phyloP scores from a whole-genome alignment of 2,888 invertebrate genomes.

The Drosophila tripunctata region DNA sequence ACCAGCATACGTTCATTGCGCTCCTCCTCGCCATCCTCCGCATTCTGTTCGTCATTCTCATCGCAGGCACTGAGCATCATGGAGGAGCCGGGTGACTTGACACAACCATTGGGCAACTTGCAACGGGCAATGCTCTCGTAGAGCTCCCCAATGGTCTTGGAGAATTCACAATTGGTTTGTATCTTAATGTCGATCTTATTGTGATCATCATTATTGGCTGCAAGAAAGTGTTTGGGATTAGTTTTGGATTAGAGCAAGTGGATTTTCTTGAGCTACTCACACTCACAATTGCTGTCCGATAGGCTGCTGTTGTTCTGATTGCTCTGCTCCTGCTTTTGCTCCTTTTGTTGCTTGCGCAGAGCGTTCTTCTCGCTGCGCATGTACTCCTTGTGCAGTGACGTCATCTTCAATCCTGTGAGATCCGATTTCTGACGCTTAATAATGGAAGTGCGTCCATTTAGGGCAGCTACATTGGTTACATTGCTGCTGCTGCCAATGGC shows the following conservation, averaged over 20 bases:
- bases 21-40: conserved; percentile 88
- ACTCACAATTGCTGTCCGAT: conserved; percentile 51
- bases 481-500: conserved; percentile 3
- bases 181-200: conserved; percentile 84
- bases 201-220: conserved; percentile 67
- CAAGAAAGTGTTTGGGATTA: not conserved
- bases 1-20: conserved; percentile 87
- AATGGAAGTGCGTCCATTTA: conserved; percentile 65
- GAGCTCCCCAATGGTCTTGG: conserved; percentile 83
- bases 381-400: conserved; percentile 83
- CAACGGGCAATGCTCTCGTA: conserved; percentile 81
- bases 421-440: conserved; percentile 87
- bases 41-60: conserved; percentile 85
- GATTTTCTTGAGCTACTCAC: conserved; percentile 33
- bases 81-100: conserved; percentile 32
- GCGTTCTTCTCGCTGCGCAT: conserved; percentile 83
- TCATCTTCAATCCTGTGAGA: conserved; percentile 86
- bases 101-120: conserved; percentile 60
- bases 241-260: too few species aligned
- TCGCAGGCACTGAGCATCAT: conserved; percentile 83
- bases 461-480: not conserved
- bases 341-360: conserved; percentile 64
- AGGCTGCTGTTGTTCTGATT: conserved; percentile 28
- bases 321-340: conserved; percentile 51
- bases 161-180: conserved; percentile 84